Conservation (phyloP, 1,140 invertebrate genomes). For the Pantala flavescens region DNA sequence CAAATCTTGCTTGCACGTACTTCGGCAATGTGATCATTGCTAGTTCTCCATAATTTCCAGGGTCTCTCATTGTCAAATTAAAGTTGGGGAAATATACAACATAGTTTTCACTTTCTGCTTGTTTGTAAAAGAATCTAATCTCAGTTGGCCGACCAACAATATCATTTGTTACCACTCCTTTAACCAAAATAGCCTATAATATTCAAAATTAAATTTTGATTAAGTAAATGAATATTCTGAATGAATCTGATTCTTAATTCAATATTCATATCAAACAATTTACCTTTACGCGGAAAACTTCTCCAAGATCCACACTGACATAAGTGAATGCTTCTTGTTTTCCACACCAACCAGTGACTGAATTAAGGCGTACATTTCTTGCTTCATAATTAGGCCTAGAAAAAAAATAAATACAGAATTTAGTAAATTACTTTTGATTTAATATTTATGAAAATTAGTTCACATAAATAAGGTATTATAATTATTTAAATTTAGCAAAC, state of each 20-base stretch:
- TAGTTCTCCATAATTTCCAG: conserved; percentile 87
- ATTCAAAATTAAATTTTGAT: not conserved
- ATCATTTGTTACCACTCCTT: conserved; percentile 89
- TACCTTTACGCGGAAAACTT: conserved; percentile 75
- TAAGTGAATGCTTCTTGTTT: conserved; percentile 92
- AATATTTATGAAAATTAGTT: too few species aligned
- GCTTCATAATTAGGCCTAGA: conserved; percentile 78
- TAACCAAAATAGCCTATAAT: conserved; percentile 65
- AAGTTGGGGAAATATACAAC: conserved; percentile 95
- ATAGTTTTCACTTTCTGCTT: conserved; percentile 84
- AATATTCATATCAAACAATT: conserved; percentile 14
- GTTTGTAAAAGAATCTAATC: conserved; percentile 94
- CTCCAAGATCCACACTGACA: conserved; percentile 85
- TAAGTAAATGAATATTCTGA: not conserved
- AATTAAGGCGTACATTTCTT: conserved; percentile 78
- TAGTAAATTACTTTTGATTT: too few species aligned
- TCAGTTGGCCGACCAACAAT: conserved; percentile 89
- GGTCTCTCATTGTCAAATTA: conserved; percentile 83
- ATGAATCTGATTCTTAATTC: not conserved
- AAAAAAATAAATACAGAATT: conserved; percentile 6
- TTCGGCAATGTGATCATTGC: conserved; percentile 92
- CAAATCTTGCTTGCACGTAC: conserved; percentile 84
- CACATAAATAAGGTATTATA: not conserved
- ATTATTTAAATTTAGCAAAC: not conserved
- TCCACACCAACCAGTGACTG: conserved; percentile 90